Base-by-base conservation (phyloP, 2,888 invertebrate species). In the Chalcis sispes region DNA sequence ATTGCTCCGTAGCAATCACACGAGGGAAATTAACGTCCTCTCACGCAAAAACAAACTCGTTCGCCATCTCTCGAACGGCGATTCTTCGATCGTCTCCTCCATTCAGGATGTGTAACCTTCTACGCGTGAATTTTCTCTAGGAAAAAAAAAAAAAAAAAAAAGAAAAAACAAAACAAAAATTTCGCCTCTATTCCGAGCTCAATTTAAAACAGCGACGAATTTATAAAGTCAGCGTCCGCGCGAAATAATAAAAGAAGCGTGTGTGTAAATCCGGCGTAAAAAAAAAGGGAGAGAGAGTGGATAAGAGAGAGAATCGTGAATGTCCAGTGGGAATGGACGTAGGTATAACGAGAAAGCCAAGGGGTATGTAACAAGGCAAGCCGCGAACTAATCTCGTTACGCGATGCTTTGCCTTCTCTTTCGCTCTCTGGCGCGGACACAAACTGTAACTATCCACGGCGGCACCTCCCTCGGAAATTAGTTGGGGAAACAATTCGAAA, bases 321-420 rank as follows among this genome's bases (percentile, higher is more conserved):
- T n/a, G 13, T 18, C 29, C 36, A 36, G 7, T 20, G 15, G 71
- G 61, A 40, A 50, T n/a, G 23, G 18, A 58, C 36, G n/a, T 27
- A 42, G 25, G 27, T 18, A 42, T 56, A 69, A 61, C 61, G 40
- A 71, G 72, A 42, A 50, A 72, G 13, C 27, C 27, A 7, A 36
- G 2, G 48, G 32, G 48, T 36, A 72, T 62, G 48, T 62, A 61
- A 66, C 74, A 75, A 66, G 82, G 81, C 81, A 77, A 80, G 62
- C 18, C 50, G 74, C 79, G 70, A 85, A 85, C 85, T 85, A 85
- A 85, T 85, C 85, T 85, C 83, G 84, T 85, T 84, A 80, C 78
- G 48, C 23, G 29, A 1, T n/a, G 15, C 13, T 25, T 0, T 1
- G 8, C 8, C 13, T 20, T n/a, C 54, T 27, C 8, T 18, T 1